These are phyloP conservation scores for Varroa destructor DNA, from an alignment of 1,140 invertebrate species.

Conservation along the genomic window DNA sequence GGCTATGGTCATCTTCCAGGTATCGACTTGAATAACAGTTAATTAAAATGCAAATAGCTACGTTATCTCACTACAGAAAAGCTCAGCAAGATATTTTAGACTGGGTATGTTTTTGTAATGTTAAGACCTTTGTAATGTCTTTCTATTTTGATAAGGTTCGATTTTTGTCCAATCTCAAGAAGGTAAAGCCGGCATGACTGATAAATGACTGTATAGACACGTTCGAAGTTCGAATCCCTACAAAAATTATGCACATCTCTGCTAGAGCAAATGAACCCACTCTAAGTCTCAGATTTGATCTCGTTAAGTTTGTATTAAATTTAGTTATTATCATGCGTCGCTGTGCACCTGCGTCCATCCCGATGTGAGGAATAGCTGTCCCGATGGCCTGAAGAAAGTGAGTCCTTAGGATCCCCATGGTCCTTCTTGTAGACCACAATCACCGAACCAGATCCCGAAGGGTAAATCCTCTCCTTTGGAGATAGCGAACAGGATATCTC, in stretches of 20 bases:
- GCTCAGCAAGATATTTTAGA: neutral
- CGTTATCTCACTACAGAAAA: neutral
- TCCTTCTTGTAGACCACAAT: constrained; percentile 27
- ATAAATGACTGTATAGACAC: too few relatives aligned
- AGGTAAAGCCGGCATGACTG: too few relatives aligned
- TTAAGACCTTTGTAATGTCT: too few relatives aligned
- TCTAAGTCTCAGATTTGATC: too few relatives aligned
- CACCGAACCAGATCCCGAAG: constrained; percentile 21
- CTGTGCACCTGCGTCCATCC: neutral
- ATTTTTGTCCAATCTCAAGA: too few relatives aligned
- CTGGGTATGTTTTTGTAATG: too few relatives aligned
- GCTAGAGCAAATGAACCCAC: too few relatives aligned
- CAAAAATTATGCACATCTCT: neutral
- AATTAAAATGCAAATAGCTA: too few relatives aligned
- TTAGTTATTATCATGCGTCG: neutral
- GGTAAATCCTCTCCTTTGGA: constrained; percentile 1
- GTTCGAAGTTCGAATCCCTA: too few relatives aligned
- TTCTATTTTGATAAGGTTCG: too few relatives aligned
- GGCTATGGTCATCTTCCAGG: constrained; percentile 3
- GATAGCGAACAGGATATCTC: constrained; percentile 1
- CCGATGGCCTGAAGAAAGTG: neutral
- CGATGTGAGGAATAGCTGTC: neutral
- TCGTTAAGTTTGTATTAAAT: neutral
- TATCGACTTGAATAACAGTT: neutral
- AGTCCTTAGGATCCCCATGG: constrained; percentile 11